Base-by-base conservation (phyloP, 1,140 invertebrate genomes). In the Bactericera cockerelli region DNA sequence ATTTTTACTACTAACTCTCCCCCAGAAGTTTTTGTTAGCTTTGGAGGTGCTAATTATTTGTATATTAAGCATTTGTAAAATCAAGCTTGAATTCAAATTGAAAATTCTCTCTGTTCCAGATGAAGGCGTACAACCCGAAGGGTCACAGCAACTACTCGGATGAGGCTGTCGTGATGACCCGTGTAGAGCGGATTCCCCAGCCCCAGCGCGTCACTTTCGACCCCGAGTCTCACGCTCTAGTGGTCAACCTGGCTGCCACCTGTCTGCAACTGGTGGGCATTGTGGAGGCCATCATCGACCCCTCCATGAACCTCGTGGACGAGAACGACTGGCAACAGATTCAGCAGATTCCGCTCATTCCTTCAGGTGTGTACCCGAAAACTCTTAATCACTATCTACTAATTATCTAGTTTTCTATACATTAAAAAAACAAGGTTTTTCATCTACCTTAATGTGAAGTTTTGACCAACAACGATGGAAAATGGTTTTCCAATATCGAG, bases 91-190 rank as follows among this genome's bases (percentile, higher is more conserved):
- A n/a, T n/a, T n/a, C n/a, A n/a, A n/a, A n/a, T n/a, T n/a, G n/a
- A n/a, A n/a, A n/a, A 31, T 6, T 31, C 54, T 54, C 63, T 59
- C 63, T 56, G 60, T 70, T 77, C 58, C 66, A 82, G 79, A 81
- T 91, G 21, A 89, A 89, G 73, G 89, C 89, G 0, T 77, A 86
- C 59, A 93, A 92, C 67, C 83, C 84, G 0, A 87, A 87, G 69
- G 87, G 86, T 10, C 80, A 81, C 55, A 90, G 87, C 25, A 84
- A 88, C 59, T 89, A 85, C 67, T 92, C 89, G 0, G 83, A 87
- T 59, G 86, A 89, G 68, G 79, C 88, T 1, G 74, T 78, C 11
- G 81, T 80, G 3, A 83, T 81, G 1, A 93, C 89, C 0, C 81
- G 85, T 58, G 84, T 92, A 1, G 86, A 91, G 61, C 79, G 85